These are phyloP conservation scores for Cyclina sinensis DNA, from an alignment of 1,140 invertebrate genomes.

Conservation along the genomic window DNA sequence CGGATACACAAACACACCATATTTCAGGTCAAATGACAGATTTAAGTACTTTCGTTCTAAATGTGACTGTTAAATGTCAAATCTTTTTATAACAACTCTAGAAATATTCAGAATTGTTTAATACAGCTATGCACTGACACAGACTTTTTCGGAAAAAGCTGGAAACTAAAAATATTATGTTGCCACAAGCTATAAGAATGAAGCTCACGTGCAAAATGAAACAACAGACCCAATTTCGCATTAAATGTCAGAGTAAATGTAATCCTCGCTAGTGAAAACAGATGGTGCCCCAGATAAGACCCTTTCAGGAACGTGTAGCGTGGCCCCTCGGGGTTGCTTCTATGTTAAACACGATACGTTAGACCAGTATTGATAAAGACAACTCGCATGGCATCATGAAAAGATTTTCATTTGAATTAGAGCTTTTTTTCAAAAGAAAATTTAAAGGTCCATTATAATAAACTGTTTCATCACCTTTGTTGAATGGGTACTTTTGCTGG, in stretches of 20 bases:
- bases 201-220: neutral
- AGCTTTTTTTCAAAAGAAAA: neutral
- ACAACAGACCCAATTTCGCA: neutral
- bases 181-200: neutral
- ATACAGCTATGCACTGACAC: no score
- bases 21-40: no score
- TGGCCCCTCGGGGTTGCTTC: conserved; percentile 25
- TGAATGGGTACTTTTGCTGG: neutral
- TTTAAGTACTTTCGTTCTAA: no score
- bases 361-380: neutral
- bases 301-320: neutral
- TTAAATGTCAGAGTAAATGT: conserved; percentile 31
- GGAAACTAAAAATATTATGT: no score
- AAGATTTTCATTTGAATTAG: neutral
- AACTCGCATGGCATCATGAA: neutral
- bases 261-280: neutral
- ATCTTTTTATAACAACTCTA: no score
- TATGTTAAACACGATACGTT: neutral
- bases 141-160: no score
- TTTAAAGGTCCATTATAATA: neutral
- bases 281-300: conserved; percentile 20
- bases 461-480: neutral
- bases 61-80: no score
- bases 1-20: no score
- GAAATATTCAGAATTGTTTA: no score